These are phyloP conservation scores for Caenorhabditis auriculariae DNA, from an alignment of 2,888 invertebrate species.

Conservation along the genomic window DNA sequence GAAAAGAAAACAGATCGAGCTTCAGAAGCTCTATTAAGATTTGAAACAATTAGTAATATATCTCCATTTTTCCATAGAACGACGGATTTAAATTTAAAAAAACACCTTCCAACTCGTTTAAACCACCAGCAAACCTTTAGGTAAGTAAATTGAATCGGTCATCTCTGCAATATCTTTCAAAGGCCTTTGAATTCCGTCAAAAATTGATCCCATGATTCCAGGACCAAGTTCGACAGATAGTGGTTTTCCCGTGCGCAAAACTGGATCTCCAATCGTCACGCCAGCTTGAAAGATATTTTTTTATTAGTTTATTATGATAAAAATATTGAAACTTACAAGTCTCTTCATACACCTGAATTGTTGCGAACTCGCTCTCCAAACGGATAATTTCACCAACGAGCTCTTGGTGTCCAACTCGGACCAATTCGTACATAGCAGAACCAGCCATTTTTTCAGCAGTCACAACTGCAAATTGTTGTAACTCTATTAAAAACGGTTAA, in stretches of 20 bases:
- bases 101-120: no score
- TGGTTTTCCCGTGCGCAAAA: conserved; percentile 97
- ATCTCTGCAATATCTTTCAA: conserved; percentile 88
- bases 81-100: no score
- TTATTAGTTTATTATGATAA: neutral
- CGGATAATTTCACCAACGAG: conserved; percentile 99
- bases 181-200: conserved; percentile 99
- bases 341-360: conserved; percentile 84
- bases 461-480: no score
- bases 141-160: conserved; percentile 95
- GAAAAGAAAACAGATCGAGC: no score
- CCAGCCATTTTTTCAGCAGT: conserved; percentile 78
- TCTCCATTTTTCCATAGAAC: neutral
- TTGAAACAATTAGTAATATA: no score
- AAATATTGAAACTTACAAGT: conserved; percentile 64
- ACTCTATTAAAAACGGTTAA: no score
- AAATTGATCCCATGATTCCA: conserved; percentile 98
- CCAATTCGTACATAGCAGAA: conserved; percentile 94
- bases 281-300: conserved; percentile 72
- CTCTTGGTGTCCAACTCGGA: conserved; percentile 94
- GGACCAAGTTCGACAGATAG: conserved; percentile 97
- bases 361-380: conserved; percentile 98
- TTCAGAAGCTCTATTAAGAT: no score
- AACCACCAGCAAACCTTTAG: conserved; percentile 64
- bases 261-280: conserved; percentile 98